Evolutionary conservation across 2,113 vertebrate species (phyloP).

Genomic region (Zingel zingel): DNA sequence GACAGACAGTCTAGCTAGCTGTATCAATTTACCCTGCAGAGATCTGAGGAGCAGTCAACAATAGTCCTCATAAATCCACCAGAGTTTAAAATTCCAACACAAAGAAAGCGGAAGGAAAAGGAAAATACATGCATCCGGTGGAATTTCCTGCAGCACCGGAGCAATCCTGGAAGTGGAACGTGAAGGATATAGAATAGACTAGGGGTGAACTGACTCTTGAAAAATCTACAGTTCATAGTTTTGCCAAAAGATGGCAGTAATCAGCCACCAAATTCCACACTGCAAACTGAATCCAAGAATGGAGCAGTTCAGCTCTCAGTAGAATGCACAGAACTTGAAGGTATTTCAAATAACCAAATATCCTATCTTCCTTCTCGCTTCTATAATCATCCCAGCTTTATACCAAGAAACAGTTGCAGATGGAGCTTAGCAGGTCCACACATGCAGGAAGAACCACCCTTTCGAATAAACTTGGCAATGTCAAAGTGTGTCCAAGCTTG

Average conservation of each 20-base stretch:
- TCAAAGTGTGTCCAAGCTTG: constrained; percentile 22
- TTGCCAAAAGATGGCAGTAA: constrained; percentile 72
- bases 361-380: background rate
- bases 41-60: no score
- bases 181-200: no score
- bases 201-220: no score
- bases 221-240: background rate
- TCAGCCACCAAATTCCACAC: constrained; percentile 14
- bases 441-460: constrained; percentile 12
- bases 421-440: constrained; percentile 4
- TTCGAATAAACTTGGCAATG: constrained; percentile 17
- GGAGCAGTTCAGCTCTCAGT: background rate
- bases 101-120: no score
- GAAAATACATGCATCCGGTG: no score
- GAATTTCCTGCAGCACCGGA: no score
- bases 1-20: no score
- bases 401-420: background rate
- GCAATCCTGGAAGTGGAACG: no score
- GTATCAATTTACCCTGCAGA: no score
- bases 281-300: background rate
- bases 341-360: background rate
- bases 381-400: background rate
- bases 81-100: no score
- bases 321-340: background rate
- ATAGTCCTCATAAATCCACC: no score